phyloP scores from a whole-genome alignment of 2,888 invertebrate species.

The Hydroisotoma schaefferi region DNA sequence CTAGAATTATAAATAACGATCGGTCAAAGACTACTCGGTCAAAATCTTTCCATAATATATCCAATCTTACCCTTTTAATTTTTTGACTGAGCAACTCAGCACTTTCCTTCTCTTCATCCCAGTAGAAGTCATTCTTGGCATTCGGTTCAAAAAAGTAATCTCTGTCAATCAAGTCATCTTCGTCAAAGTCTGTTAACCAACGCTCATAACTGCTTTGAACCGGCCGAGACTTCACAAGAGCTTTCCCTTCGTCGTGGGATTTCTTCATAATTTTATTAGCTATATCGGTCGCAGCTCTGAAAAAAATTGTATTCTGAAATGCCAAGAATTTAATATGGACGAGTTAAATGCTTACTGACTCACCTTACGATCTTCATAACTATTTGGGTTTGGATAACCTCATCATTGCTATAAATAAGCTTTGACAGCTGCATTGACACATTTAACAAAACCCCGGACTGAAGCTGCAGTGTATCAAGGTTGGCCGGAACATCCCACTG shows the following conservation, averaged over 20 bases:
- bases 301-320: no score
- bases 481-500: background rate
- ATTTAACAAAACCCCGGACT: background rate
- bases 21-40: background rate
- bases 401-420: background rate
- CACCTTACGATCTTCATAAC: background rate
- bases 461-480: background rate
- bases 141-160: slow-evolving; percentile 5
- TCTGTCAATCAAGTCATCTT: slow-evolving; percentile 2
- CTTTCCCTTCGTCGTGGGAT: background rate
- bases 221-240: background rate
- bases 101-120: background rate
- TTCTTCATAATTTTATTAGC: background rate
- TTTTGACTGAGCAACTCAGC: background rate
- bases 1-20: background rate
- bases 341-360: background rate
- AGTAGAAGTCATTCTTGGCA: background rate
- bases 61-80: background rate
- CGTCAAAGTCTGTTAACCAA: slow-evolving; percentile 1
- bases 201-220: background rate
- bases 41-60: background rate
- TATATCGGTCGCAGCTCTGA: background rate
- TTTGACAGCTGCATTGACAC: background rate
- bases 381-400: background rate
- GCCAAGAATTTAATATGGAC: no score